Evolutionary conservation across 1,140 invertebrate species (phyloP), one percentile per base, ranked within the genome.

Genomic region (Battus philenor): DNA sequence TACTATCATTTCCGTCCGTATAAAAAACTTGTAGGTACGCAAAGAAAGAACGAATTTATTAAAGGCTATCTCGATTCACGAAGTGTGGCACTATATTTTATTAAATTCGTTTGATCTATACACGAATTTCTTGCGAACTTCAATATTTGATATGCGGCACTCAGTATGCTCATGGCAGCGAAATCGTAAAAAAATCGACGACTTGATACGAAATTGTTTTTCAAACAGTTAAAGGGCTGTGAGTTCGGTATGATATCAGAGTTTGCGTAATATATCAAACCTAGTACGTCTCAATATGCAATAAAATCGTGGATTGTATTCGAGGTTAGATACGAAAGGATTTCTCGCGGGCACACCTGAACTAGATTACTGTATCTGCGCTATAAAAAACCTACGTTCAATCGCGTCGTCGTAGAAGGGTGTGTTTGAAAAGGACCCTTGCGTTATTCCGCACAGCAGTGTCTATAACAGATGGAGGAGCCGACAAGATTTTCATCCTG

Each of bases 211-310:
- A 58, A 56, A 53, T 58, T 55, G 47, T 53, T 41, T 59, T 47
- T 33, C 47, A 46, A 66, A 74, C 61, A 55, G 62, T 69, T 69
- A 61, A 59, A 61, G 57, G 39, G 51, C 43, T 33, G 47, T 43
- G 46, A 47, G 47, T 47, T 54, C 52, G 48, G 54, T 68, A 63
- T 73, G 68, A 72, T 61, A 65, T 60, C 47, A 58, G 54, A 47
- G 47, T 47, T 39, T n/a, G 44, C 30, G 22, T 49, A 68, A 77
- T 77, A 77, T 72, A 77, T 78, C 71, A 71, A 51, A 71, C 43
- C 66, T 67, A 77, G 54, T 83, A 77, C 63, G 73, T 76, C 75
- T 83, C 79, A 83, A 83, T 80, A 80, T 77, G 71, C 67, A 79
- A 83, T 81, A 83, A 79, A 79, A 79, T 63, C 49, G 58, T 68